Base-by-base conservation (phyloP, 1,140 invertebrate species). In the Aphidius ervi region DNA sequence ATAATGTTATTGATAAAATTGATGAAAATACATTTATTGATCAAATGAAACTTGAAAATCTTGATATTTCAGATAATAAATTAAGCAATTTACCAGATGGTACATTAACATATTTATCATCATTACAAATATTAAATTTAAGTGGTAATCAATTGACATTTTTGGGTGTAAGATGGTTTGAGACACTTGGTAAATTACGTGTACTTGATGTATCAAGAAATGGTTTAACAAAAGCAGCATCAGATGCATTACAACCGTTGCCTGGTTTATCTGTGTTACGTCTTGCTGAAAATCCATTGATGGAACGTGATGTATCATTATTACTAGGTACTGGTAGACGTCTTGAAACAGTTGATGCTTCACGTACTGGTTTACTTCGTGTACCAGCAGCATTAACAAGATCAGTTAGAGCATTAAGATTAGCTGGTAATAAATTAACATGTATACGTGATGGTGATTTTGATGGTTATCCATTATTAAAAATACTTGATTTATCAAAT, bases 401-500 rank as follows among this genome's bases (percentile, higher is more conserved):
- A 70, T 93, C 91, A 1, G 88, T 97, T 16, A 80, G 89, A 31
- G 89, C 90, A 61, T 79, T 97, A 23, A 85, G 88, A 40, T 75
- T 95, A 0, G 84, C 88, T 2, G 87, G 88, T 10, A 97, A 97
- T 71, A 84, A 82, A 63, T 83, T 93, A 48, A 84, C 81, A 54
- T 79, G 83, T 0, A 87, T 97, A 16, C 83, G 85, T 46, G 86
- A 90, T 66, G 91, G 92, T n/a, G 92, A 95, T 68, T 82, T 97
- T 59, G 92, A 94, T 68, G 93, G 92, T 64, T 95, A 95, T 73
- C 93, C 93, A 0, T 76, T 94, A 16, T 74, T 97, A 8, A 88
- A 88, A 62, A 82, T 90, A 39, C 74, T 97, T 37, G 89, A 94
- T 69, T 83, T 97, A 42, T 90, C 90, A 31, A 83, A 88, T 56